Evolutionary conservation across 2,797 vertebrate genomes (phyloP).

Genomic region (Poliocrania exsul): DNA sequence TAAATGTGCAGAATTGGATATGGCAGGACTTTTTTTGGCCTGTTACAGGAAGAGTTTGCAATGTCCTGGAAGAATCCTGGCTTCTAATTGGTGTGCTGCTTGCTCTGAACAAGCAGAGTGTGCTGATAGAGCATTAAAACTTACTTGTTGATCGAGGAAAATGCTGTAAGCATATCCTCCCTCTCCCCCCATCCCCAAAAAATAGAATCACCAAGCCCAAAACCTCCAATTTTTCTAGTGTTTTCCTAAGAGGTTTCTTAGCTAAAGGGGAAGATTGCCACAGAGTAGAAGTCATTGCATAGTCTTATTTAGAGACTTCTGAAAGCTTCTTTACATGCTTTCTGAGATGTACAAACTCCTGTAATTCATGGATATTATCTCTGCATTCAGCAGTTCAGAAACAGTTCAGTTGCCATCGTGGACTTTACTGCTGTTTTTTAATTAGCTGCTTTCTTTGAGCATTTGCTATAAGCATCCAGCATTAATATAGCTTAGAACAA

Average conservation of each 20-base stretch:
- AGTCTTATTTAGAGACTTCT: background rate
- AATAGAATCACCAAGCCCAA: background rate
- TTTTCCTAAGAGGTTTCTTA: slow-evolving; percentile 13
- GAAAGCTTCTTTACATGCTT: background rate
- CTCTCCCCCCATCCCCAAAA: fast-evolving
- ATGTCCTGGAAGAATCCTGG: background rate
- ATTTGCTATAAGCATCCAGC: background rate
- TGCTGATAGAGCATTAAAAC: slow-evolving; percentile 31
- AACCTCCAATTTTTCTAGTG: background rate
- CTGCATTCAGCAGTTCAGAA: slow-evolving; percentile 22
- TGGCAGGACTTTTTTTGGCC: background rate
- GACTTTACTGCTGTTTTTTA: background rate
- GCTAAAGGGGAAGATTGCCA: background rate
- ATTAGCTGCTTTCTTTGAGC: background rate
- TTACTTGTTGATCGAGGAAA: background rate
- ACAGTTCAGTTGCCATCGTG: background rate
- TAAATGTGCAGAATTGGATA: background rate
- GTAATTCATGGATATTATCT: background rate
- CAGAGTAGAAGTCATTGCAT: background rate
- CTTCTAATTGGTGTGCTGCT: background rate
- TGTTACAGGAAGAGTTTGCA: slow-evolving; percentile 7
- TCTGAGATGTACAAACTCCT: background rate
- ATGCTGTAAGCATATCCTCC: background rate
- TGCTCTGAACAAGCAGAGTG: background rate
- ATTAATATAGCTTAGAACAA: background rate